Evolutionary conservation across 2,113 vertebrate genomes (phyloP).

Genomic region (Cavia porcellus): DNA sequence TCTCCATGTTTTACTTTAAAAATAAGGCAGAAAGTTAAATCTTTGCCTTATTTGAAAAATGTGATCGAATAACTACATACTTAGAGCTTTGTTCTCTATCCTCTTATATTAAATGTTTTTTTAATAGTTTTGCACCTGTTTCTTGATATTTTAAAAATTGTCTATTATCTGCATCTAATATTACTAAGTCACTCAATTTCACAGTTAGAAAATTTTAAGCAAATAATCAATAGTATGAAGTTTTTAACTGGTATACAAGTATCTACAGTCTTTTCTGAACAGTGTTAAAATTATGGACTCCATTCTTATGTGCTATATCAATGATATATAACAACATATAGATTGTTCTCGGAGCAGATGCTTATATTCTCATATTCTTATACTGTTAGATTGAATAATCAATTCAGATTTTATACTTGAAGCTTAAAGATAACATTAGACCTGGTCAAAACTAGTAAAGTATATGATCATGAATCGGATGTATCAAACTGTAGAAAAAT

Average conservation of each 20-base stretch:
- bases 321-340: background rate
- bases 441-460: background rate
- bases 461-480: background rate
- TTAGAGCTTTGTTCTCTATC: background rate
- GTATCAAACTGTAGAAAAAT: conserved; percentile 33
- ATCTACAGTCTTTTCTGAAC: conserved; percentile 11
- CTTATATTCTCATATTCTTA: background rate
- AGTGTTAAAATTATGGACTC: background rate
- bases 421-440: background rate
- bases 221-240: background rate
- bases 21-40: conserved; percentile 17
- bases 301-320: conserved; percentile 18
- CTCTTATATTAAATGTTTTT: background rate
- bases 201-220: conserved; percentile 43
- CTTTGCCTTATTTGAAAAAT: background rate
- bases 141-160: background rate
- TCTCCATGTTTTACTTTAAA: conserved; percentile 56
- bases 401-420: conserved; percentile 27
- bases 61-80: background rate
- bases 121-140: conserved; percentile 28
- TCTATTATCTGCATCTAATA: background rate
- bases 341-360: background rate
- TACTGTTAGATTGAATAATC: background rate
- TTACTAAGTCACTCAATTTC: conserved; percentile 50
- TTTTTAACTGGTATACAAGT: background rate